These are phyloP conservation scores for Gibbula magus DNA, from an alignment of 2,888 invertebrate species.

Conservation along the genomic window DNA sequence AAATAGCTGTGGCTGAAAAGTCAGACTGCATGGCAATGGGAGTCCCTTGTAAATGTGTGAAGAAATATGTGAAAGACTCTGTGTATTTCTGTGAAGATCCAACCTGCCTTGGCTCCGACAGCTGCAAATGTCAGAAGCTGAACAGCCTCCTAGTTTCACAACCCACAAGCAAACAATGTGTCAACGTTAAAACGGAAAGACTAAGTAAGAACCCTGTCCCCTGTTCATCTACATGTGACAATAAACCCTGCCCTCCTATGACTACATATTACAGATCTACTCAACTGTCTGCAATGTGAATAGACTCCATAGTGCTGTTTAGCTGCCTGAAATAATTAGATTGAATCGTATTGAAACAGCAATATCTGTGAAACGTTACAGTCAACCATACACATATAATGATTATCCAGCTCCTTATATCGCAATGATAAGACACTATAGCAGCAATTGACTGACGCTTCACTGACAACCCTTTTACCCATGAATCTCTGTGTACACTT, in stretches of 20 bases:
- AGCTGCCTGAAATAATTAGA: background rate
- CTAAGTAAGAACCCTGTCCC: background rate
- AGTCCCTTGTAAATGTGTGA: no score
- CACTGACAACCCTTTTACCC: no score
- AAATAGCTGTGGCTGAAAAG: no score
- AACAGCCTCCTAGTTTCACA: background rate
- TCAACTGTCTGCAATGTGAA: background rate
- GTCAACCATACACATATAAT: background rate
- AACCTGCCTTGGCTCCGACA: background rate
- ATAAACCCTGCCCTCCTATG: background rate
- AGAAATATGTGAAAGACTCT: background rate
- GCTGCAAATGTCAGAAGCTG: background rate
- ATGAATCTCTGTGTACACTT: no score
- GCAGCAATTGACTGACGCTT: no score
- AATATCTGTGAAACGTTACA: background rate
- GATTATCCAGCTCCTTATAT: no score
- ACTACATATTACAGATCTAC: background rate
- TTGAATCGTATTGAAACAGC: background rate
- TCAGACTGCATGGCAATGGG: no score
- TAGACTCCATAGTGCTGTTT: background rate
- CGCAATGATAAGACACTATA: no score
- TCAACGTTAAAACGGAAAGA: background rate
- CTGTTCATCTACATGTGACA: background rate
- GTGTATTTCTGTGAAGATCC: background rate
- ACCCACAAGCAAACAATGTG: background rate